A percentile compares a stretch with the other conserved stretches of the same genome.
Evolutionary conservation across 2,113 vertebrate genomes (phyloP).

Genomic region (Pteropus alecto): DNA sequence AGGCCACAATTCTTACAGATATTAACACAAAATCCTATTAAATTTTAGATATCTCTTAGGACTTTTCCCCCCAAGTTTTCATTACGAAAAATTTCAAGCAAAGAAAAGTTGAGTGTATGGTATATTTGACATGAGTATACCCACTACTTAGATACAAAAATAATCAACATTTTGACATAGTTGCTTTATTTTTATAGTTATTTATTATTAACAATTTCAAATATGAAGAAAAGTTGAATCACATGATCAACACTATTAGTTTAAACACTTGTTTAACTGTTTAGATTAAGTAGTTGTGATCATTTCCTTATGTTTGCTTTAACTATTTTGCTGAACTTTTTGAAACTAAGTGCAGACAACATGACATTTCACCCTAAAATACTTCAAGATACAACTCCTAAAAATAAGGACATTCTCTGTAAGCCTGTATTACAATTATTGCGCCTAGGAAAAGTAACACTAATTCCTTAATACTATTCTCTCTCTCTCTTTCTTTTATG

Average conservation of each 20-base stretch:
- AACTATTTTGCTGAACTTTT: neutral
- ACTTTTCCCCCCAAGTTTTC: neutral
- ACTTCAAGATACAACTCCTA: neutral
- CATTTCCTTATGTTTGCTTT: neutral
- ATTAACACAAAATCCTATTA: neutral
- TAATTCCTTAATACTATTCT: neutral
- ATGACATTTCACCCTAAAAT: neutral
- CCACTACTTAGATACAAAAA: neutral
- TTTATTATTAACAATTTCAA: neutral
- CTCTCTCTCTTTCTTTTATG: neutral
- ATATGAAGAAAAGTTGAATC: neutral
- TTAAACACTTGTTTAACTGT: neutral
- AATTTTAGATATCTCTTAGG: neutral
- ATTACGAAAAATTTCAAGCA: neutral
- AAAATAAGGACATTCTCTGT: neutral
- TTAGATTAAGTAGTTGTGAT: neutral
- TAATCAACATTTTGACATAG: neutral
- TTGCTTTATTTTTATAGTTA: neutral
- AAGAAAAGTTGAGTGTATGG: neutral
- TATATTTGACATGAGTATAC: neutral
- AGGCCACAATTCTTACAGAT: neutral
- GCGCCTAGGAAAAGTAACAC: neutral
- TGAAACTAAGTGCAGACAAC: neutral
- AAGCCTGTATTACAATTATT: neutral
- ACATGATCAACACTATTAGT: neutral